Conservation (phyloP, 2,888 invertebrate genomes). For the Thalpophila matura region DNA sequence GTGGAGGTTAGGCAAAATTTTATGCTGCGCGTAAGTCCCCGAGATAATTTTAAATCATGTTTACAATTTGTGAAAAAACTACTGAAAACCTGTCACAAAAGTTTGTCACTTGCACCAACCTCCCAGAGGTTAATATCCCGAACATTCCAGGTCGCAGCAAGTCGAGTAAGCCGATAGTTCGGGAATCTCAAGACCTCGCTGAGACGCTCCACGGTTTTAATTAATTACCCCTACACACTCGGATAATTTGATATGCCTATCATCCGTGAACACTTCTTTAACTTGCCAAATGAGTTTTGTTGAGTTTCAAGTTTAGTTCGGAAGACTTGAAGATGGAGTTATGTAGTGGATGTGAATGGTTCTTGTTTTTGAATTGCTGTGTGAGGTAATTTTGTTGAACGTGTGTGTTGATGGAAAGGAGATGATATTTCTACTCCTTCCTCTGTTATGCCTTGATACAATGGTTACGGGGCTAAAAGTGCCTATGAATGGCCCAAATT, state of each 20-base stretch:
- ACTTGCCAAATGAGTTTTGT: conserved; percentile 56
- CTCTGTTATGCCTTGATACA: no score
- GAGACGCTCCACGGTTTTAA: conserved; percentile 76
- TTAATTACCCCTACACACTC: conserved; percentile 69
- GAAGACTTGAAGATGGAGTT: background rate
- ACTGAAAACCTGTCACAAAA: no score
- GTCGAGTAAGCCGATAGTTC: conserved; percentile 79
- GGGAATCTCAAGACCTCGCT: conserved; percentile 79
- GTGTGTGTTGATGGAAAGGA: background rate
- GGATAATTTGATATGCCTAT: conserved; percentile 65
- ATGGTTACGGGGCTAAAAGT: no score
- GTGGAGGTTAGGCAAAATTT: background rate
- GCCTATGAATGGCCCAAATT: no score
- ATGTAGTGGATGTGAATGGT: conserved; percentile 7
- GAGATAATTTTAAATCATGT: no score
- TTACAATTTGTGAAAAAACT: no score
- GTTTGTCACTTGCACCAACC: conserved; percentile 2
- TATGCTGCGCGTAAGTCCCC: no score
- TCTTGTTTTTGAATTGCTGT: background rate
- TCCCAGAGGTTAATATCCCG: conserved; percentile 74
- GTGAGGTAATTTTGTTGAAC: conserved; percentile 4
- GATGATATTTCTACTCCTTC: no score
- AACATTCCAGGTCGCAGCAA: conserved; percentile 81
- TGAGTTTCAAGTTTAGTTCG: conserved; percentile 33
- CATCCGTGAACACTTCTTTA: conserved; percentile 50